Conservation (phyloP, 2,888 invertebrate species). For the Morpho deidamia region DNA sequence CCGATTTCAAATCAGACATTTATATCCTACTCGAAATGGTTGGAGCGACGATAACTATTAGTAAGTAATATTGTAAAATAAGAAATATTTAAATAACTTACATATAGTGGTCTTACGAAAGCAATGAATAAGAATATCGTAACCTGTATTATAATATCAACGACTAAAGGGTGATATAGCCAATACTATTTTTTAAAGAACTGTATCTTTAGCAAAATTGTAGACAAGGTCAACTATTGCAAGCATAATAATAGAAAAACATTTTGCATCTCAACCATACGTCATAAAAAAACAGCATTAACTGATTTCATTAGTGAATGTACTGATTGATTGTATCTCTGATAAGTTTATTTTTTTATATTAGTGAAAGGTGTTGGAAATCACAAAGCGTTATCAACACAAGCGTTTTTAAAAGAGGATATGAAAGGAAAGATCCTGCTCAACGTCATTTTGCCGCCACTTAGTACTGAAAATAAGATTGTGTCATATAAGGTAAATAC, state of each 20-base stretch:
- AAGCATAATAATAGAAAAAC: background rate
- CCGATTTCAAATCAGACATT: conserved; percentile 3
- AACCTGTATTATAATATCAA: no score
- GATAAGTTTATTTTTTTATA: background rate
- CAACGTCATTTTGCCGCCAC: conserved; percentile 74
- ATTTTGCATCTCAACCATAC: background rate
- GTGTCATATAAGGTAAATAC: conserved; percentile 80
- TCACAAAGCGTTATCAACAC: conserved; percentile 36
- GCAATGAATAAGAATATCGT: no score
- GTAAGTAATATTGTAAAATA: background rate
- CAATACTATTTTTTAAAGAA: no score
- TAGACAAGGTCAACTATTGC: background rate
- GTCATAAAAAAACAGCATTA: background rate
- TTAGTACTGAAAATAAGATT: conserved; percentile 62
- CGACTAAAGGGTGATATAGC: no score
- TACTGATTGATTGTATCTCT: background rate
- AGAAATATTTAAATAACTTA: no score
- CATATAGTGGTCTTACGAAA: no score
- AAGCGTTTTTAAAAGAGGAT: conserved; percentile 49
- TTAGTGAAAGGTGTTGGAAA: background rate
- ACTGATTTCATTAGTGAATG: background rate
- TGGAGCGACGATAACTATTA: background rate
- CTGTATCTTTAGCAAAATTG: no score
- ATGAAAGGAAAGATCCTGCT: conserved; percentile 68
- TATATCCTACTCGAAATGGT: conserved; percentile 5